Evolutionary conservation across 1,140 invertebrate species (phyloP).

Genomic region (Habropoda laboriosa): DNA sequence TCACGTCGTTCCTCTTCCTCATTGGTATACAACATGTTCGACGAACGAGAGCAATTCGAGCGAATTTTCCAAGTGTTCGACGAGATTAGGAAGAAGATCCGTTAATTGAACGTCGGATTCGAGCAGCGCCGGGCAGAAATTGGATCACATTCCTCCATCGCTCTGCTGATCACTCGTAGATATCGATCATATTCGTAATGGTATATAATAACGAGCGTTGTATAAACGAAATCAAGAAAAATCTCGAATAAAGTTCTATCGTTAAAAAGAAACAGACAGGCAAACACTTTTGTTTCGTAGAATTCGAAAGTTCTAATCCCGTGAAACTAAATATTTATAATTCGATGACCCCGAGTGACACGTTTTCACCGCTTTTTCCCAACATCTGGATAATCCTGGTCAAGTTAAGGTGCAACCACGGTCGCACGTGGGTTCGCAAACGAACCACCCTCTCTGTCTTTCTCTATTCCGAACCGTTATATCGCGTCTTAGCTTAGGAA

Average conservation of each 20-base stretch:
- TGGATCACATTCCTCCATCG: slow-evolving; percentile 47
- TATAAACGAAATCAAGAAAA: slow-evolving; percentile 11
- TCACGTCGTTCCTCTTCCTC: slow-evolving; percentile 10
- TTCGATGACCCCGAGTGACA: neutral
- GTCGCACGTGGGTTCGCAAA: neutral
- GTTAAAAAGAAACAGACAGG: no score
- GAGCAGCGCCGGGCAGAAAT: slow-evolving; percentile 43
- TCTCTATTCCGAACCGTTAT: slow-evolving; percentile 15
- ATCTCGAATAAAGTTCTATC: neutral
- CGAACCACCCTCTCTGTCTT: neutral
- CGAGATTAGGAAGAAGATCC: slow-evolving; percentile 60
- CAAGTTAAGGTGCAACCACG: slow-evolving; percentile 15
- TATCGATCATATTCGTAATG: slow-evolving; percentile 63
- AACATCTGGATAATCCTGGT: slow-evolving; percentile 10
- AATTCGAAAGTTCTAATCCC: neutral
- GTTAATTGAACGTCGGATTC: slow-evolving; percentile 52
- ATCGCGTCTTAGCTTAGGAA: slow-evolving; percentile 21
- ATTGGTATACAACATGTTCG: neutral
- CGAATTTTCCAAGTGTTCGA: slow-evolving; percentile 38
- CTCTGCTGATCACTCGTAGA: slow-evolving; percentile 46
- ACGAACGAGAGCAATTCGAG: neutral
- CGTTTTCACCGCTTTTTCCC: neutral
- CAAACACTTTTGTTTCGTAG: neutral
- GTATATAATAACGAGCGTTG: slow-evolving; percentile 48
- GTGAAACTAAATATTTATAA: neutral